Evolutionary conservation across 2,797 vertebrate genomes (phyloP), one percentile per base, ranked within the genome.

Genomic region (Tokudaia muenninki): DNA sequence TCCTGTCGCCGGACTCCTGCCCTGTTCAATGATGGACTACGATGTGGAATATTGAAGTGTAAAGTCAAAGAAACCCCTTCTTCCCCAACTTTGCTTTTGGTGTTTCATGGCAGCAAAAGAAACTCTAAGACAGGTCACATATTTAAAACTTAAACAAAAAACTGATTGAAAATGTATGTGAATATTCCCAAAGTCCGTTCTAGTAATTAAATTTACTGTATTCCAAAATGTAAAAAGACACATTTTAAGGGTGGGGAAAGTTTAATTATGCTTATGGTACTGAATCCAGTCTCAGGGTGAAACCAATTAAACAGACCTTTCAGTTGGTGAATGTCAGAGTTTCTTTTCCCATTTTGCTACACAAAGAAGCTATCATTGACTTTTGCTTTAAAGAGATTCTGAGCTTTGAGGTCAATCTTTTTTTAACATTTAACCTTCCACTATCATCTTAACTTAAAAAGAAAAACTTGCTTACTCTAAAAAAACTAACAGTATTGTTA

Each of bases 351-450:
- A 44, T 44, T 65, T 91, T n/a, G 0, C 57, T 67, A 67, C 1
- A 59, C 7, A 92, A 70, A 75, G 74, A 70, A 63, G 74, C 52
- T 8, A 29, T 3, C 2, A 81, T 55, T 78, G 65, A 92, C 47
- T 24, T 94, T 55, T 79, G 47, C 55, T 89, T 93, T 72, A 83
- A 1, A 34, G 78, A 89, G 61, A 90, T 50, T 16, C 52, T 59
- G 41, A 24, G 72, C 34, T 92, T 96, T 78, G 84, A 86, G 22
- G 59, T 55, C 55, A 75, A 75, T 34, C 47, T 84, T 75, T 47
- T 47, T 14, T 67, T 93, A 88, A 81, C 67, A 80, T 59, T 87
- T 63, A 75, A 87, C 72, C 16, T 96, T 94, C 92, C 21, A 84
- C 3, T 55, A 44, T 5, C 37, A n/a, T 67, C 81, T 93, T 44